phyloP scores from a whole-genome alignment of 2,113 vertebrate species.

The Anoura caudifer region DNA sequence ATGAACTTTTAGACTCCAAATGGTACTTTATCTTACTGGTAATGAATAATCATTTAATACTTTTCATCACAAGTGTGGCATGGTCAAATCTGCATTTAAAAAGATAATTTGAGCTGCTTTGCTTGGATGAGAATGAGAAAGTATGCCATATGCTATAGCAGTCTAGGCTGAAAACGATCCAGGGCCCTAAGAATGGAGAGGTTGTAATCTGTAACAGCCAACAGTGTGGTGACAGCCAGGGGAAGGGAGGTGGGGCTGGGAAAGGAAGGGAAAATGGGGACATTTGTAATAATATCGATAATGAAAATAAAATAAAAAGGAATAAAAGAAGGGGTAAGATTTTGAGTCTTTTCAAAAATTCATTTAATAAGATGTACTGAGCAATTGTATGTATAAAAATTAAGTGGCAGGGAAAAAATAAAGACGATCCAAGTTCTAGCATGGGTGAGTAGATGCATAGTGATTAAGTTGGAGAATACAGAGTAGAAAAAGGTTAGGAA shows the following conservation, averaged over 20 bases:
- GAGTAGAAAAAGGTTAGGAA: not conserved
- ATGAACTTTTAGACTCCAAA: not conserved
- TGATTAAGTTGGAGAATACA: not conserved
- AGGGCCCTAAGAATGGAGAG: not conserved
- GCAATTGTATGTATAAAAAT: not conserved
- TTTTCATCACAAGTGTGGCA: not conserved
- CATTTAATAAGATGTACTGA: not conserved
- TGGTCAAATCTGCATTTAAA: conserved; percentile 16
- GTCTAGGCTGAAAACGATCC: not conserved
- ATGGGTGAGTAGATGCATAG: not conserved
- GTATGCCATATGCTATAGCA: not conserved
- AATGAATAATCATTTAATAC: not conserved
- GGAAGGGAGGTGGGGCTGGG: too few species aligned
- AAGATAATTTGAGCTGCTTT: not conserved
- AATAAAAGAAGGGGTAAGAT: not conserved
- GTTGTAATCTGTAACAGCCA: too few species aligned
- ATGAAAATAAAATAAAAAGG: too few species aligned
- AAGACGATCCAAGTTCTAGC: not conserved
- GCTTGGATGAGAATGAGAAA: not conserved
- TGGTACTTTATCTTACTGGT: not conserved
- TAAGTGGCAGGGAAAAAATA: not conserved
- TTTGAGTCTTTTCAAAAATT: not conserved
- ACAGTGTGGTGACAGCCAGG: too few species aligned
- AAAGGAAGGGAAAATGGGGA: too few species aligned
- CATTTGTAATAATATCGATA: too few species aligned